Evolutionary conservation across 2,113 vertebrate genomes (phyloP).

Genomic region (Prionailurus bengalensis): DNA sequence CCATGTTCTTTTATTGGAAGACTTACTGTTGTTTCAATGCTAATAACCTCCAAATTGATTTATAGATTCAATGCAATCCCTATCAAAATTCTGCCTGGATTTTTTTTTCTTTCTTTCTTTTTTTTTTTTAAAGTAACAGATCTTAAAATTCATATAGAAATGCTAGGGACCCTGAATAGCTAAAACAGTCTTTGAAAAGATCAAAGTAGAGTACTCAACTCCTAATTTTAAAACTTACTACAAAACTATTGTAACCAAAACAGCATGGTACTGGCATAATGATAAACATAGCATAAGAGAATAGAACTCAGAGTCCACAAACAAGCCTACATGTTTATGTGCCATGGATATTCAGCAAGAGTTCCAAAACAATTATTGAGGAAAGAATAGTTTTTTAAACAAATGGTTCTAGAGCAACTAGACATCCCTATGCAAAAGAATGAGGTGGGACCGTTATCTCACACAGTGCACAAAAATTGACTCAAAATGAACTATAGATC

Average conservation of each 20-base stretch:
- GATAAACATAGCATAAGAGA: not conserved
- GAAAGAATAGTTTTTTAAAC: not conserved
- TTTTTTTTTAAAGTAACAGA: not conserved
- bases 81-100: not conserved
- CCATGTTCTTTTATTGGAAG: no score
- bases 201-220: not conserved
- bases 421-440: not conserved
- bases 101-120: not conserved
- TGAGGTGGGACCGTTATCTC: not conserved
- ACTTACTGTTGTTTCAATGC: no score
- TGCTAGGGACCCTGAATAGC: not conserved
- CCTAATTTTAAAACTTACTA: not conserved
- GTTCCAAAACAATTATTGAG: not conserved
- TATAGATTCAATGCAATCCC: no score
- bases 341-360: not conserved
- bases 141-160: not conserved
- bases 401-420: not conserved
- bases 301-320: not conserved
- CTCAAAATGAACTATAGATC: not conserved
- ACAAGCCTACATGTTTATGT: not conserved
- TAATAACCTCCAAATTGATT: no score
- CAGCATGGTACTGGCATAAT: not conserved
- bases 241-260: not conserved
- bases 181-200: not conserved
- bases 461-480: not conserved